Percentiles rank a stretch among this genome's conserved stretches.
phyloP scores from a whole-genome alignment of 2,113 vertebrate genomes.

The Scytalopus superciliaris region DNA sequence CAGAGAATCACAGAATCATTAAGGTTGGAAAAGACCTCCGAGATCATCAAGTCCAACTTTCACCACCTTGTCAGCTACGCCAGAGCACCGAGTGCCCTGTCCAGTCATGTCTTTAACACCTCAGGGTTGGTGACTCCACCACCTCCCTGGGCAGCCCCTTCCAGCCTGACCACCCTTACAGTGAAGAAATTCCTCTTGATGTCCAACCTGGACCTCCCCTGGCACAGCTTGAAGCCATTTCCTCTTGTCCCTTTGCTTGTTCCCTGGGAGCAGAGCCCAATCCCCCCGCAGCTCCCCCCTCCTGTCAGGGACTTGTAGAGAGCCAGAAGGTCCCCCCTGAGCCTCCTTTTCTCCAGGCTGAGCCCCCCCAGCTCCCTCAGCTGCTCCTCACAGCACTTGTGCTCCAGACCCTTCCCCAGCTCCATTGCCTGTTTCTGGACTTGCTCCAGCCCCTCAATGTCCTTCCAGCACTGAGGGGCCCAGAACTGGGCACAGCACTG shows the following conservation, averaged over 20 bases:
- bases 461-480: not conserved
- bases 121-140: not conserved
- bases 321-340: not conserved
- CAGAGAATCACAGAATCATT: not conserved
- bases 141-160: not conserved
- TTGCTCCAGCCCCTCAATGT: not conserved
- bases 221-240: not conserved
- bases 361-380: not conserved
- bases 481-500: rapidly evolving
- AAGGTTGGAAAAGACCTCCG: not conserved
- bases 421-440: not conserved
- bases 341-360: not conserved
- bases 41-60: not conserved
- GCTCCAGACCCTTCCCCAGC: not conserved
- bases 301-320: not conserved
- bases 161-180: not conserved
- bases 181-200: not conserved
- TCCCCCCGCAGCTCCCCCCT: no score
- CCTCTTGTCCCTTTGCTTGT: not conserved
- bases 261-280: not conserved
- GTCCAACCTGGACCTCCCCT: not conserved
- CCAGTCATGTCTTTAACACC: not conserved
- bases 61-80: no score
- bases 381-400: not conserved
- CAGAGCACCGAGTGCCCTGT: not conserved